These are phyloP conservation scores for Megaleporinus macrocephalus DNA, from an alignment of 2,113 vertebrate genomes.

Conservation along the genomic window DNA sequence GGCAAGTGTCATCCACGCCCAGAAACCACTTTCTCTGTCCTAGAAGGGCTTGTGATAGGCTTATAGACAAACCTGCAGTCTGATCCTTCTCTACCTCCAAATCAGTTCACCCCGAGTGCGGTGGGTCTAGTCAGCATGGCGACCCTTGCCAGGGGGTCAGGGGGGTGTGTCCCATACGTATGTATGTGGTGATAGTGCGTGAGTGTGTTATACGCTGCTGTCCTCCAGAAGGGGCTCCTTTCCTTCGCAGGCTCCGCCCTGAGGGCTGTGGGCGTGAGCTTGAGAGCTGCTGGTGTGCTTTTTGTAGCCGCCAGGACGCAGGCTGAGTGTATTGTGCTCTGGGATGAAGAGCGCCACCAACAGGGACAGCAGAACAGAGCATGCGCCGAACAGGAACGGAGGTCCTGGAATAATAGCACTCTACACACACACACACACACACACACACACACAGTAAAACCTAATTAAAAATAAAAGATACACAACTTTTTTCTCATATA, in stretches of 20 bases:
- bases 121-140: background rate
- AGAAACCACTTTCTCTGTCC: background rate
- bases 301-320: conserved; percentile 85
- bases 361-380: conserved; percentile 89
- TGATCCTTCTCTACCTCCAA: background rate
- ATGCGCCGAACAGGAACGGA: conserved; percentile 91
- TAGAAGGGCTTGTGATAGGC: conserved; percentile 6
- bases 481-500: no score
- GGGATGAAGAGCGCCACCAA: conserved; percentile 93
- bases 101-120: background rate
- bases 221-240: conserved; percentile 91
- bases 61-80: background rate
- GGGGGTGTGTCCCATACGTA: conserved; percentile 42
- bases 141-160: background rate
- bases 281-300: conserved; percentile 86
- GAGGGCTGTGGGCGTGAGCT: conserved; percentile 85
- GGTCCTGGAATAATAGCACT: conserved; percentile 93
- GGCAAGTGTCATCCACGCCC: background rate
- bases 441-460: background rate
- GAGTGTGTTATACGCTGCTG: conserved; percentile 84
- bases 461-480: no score
- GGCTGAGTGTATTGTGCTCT: conserved; percentile 81
- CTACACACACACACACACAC: conserved; percentile 59
- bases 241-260: conserved; percentile 81
- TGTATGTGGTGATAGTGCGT: conserved; percentile 47